Conservation (phyloP, 2,888 invertebrate genomes). For the Pimpla rufipes region DNA sequence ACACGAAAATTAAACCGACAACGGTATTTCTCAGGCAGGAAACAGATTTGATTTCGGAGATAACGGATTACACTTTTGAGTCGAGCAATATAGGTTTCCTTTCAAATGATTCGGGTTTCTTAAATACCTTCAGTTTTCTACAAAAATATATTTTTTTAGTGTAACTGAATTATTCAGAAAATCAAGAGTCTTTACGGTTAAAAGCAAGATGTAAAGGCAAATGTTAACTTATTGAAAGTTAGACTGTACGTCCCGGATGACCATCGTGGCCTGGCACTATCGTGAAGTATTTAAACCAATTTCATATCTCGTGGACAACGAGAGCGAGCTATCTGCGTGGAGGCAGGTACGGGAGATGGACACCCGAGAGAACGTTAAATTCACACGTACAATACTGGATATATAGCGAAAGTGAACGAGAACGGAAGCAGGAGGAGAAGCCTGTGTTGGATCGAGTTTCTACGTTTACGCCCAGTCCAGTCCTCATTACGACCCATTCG, state of each 20-base stretch:
- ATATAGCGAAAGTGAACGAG: conserved; percentile 41
- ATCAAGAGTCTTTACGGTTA: not conserved
- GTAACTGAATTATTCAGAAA: not conserved
- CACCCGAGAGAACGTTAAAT: conserved; percentile 44
- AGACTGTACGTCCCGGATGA: not conserved
- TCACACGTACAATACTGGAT: conserved; percentile 43
- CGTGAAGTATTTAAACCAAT: conserved; percentile 12
- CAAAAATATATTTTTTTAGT: not conserved
- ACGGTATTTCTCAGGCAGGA: too few relatives aligned
- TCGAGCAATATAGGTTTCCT: too few relatives aligned
- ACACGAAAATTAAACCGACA: too few relatives aligned
- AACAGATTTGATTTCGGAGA: too few relatives aligned
- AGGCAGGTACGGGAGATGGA: not conserved
- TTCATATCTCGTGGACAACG: conserved; percentile 12
- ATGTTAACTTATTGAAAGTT: not conserved
- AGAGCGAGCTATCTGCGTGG: not conserved
- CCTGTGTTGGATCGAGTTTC: conserved; percentile 52
- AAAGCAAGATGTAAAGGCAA: not conserved
- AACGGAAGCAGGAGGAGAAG: conserved; percentile 19
- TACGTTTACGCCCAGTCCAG: conserved; percentile 54
- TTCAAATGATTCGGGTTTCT: too few relatives aligned
- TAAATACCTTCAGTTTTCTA: too few relatives aligned
- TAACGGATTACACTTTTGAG: too few relatives aligned
- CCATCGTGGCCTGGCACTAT: not conserved
- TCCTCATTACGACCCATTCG: conserved; percentile 61